Evolutionary conservation across 2,797 vertebrate genomes (phyloP).

Genomic region (Mareca penelope): DNA sequence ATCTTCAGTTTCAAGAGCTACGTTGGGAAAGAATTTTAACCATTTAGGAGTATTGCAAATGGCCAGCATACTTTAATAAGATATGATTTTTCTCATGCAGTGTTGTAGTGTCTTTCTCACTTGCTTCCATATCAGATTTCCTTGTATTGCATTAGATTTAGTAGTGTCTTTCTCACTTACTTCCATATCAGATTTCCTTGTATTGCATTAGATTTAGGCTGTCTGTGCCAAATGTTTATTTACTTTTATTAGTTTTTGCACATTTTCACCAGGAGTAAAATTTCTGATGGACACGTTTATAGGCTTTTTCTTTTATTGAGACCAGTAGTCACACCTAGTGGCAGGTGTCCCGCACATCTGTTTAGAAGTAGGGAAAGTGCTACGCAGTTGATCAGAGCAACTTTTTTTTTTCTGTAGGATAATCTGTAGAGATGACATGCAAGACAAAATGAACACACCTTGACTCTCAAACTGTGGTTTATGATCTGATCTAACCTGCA

Average conservation of each 20-base stretch:
- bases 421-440: background rate
- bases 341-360: background rate
- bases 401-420: fast-evolving
- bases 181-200: background rate
- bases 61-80: background rate
- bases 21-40: background rate
- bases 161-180: background rate
- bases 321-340: background rate
- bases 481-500: background rate
- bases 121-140: background rate
- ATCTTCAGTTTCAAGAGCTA: background rate
- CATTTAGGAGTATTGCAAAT: background rate
- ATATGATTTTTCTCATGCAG: background rate
- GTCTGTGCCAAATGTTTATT: background rate
- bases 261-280: background rate
- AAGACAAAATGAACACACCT: background rate
- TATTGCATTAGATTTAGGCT: background rate
- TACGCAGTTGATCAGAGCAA: background rate
- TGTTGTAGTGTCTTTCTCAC: background rate
- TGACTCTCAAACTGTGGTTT: background rate
- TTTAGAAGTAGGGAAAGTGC: background rate
- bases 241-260: background rate
- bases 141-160: background rate
- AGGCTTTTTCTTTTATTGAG: background rate
- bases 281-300: background rate